phyloP scores from a whole-genome alignment of 2,888 invertebrate genomes.

The Byasa hedistus region DNA sequence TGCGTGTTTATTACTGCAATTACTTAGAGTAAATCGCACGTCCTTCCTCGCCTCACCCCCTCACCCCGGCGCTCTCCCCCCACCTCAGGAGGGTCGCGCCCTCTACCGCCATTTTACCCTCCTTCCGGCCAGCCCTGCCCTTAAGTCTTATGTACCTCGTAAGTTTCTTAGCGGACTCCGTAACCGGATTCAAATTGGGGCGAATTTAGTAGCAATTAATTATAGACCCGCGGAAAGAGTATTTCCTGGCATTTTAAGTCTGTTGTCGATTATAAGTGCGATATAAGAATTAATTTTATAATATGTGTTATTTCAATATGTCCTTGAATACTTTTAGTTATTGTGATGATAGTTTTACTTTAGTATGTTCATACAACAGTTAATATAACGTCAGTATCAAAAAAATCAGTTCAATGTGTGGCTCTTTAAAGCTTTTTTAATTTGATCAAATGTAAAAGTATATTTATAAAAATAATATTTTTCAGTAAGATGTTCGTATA shows the following conservation, averaged over 20 bases:
- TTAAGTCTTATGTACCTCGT: conserved; percentile 80
- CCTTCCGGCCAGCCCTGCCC: conserved; percentile 78
- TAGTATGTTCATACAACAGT: too few relatives aligned
- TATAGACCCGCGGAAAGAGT: conserved; percentile 72
- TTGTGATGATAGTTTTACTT: too few relatives aligned
- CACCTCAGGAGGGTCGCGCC: conserved; percentile 69
- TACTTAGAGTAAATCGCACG: conserved; percentile 81
- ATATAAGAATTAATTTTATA: not conserved
- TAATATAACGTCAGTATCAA: too few relatives aligned
- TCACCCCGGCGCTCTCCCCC: conserved; percentile 39
- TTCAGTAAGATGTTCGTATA: not conserved
- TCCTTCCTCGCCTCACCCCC: conserved; percentile 72
- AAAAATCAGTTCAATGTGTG: too few relatives aligned
- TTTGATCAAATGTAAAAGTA: too few relatives aligned
- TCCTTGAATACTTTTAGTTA: not conserved
- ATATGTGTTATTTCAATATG: not conserved
- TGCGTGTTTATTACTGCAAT: conserved; percentile 81
- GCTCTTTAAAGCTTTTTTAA: too few relatives aligned
- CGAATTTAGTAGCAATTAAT: conserved; percentile 81
- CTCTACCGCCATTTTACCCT: conserved; percentile 75
- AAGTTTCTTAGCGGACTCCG: conserved; percentile 79
- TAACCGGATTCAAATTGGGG: conserved; percentile 79
- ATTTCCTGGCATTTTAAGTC: conserved; percentile 51
- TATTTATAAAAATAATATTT: not conserved
- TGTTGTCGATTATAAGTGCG: not conserved